phyloP scores from a whole-genome alignment of 2,797 vertebrate species.

The Chloroceryle inda region DNA sequence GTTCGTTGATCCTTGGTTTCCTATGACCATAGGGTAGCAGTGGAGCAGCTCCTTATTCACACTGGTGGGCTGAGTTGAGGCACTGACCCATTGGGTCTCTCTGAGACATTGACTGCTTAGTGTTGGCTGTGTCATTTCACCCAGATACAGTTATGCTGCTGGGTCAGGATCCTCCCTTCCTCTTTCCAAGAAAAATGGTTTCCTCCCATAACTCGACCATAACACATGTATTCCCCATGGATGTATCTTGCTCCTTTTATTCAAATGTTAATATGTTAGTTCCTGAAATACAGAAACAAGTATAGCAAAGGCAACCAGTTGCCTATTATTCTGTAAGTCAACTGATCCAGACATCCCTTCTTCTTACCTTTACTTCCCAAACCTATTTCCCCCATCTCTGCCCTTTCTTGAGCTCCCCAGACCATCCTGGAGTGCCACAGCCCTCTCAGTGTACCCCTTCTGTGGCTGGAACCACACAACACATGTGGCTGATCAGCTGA shows the following conservation, averaged over 20 bases:
- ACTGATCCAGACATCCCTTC: background rate
- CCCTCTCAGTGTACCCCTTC: background rate
- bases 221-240: rapidly evolving
- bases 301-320: background rate
- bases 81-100: rapidly evolving
- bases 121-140: background rate
- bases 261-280: background rate
- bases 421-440: background rate
- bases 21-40: rapidly evolving
- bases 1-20: background rate
- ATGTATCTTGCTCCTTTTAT: background rate
- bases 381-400: background rate
- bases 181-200: background rate
- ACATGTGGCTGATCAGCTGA: background rate
- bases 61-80: background rate
- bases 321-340: background rate
- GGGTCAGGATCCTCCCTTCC: background rate
- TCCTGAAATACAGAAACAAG: background rate
- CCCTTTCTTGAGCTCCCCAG: background rate
- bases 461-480: background rate
- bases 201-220: background rate
- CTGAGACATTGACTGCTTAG: background rate
- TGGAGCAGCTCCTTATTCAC: background rate
- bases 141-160: background rate
- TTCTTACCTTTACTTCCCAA: background rate